These are phyloP conservation scores for Pyrgus malvae DNA, from an alignment of 2,888 invertebrate genomes.

Conservation along the genomic window DNA sequence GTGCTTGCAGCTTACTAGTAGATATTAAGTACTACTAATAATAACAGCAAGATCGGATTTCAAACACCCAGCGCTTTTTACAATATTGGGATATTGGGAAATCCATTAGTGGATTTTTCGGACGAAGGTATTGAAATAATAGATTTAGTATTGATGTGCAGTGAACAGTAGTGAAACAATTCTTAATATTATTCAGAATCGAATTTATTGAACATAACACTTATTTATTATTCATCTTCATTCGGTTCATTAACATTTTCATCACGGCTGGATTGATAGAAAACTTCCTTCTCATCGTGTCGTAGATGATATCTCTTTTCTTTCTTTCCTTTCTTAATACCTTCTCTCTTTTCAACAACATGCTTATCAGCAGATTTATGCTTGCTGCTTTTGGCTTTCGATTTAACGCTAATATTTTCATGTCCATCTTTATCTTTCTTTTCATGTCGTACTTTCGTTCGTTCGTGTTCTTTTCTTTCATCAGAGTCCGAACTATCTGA, in stretches of 20 bases:
- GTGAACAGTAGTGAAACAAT: no score
- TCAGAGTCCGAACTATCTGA: constrained; percentile 32
- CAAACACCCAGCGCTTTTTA: no score
- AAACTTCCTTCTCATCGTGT: constrained; percentile 37
- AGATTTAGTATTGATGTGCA: no score
- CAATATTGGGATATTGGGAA: no score
- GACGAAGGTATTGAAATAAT: no score
- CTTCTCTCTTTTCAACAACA: constrained; percentile 1
- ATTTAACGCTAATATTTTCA: constrained; percentile 1
- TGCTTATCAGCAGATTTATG: constrained; percentile 2
- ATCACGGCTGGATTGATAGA: constrained; percentile 68
- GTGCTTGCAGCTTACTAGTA: no score
- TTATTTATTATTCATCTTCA: constrained; percentile 40
- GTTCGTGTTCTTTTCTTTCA: constrained; percentile 28
- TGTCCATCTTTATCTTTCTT: constrained; percentile 25
- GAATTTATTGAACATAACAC: background rate
- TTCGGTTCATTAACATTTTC: constrained; percentile 69
- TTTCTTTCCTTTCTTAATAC: background rate
- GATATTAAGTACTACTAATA: no score
- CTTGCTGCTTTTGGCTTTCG: background rate
- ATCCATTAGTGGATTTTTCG: no score
- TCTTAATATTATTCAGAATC: background rate
- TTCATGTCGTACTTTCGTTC: constrained; percentile 9
- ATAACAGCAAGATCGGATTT: no score
- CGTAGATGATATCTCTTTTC: constrained; percentile 1